Base-by-base conservation (phyloP, 2,113 vertebrate genomes). In the Myiozetetes cayanensis region DNA sequence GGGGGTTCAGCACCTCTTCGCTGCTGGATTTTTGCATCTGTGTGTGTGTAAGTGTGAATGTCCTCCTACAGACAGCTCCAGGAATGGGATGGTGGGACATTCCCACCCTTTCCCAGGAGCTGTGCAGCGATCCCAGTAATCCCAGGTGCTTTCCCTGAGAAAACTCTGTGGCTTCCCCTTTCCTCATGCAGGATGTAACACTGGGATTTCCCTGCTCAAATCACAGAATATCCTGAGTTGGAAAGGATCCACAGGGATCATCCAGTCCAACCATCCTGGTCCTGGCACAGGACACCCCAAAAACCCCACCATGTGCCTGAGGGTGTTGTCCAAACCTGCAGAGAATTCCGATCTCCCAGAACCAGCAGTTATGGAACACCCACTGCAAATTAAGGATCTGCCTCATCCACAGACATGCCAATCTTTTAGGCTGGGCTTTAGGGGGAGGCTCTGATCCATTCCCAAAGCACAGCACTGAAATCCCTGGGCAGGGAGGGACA, bases 161-260 rank as follows among this genome's bases (percentile, higher is more conserved):
- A 24, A 59, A 31, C 12, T 4, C 2, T 0, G 28, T 25, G 61
- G 25, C 19, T 70, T 24, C 6, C 0, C 4, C 21, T 37, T 21
- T 43, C 63, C 24, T 14, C 2, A 11, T 39, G 33, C 41, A 62
- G 46, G 59, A 39, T 1, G 21, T 25, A 82, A 28, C 53, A 44
- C 19, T 17, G 43, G 55, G 46, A 33, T 73, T 49, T 71, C 65
- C 56, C 19, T 17, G 0, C 11, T 33, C 12, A 1, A 14, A 16
- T 30, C 25, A 2, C 3, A 59, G 43, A 9, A 9, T 22, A 15
- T 23, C 43, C 67, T 37, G 44, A 9, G 68, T 28, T 58, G 44
- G 25, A 37, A 37, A 37, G 14, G 44, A 4, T 19, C 37, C 86
- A 6, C 4, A 2, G 3, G 44, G 52, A 41, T 5, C 14, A 2